phyloP scores from a whole-genome alignment of 2,888 invertebrate genomes.

The Sturmia bella region DNA sequence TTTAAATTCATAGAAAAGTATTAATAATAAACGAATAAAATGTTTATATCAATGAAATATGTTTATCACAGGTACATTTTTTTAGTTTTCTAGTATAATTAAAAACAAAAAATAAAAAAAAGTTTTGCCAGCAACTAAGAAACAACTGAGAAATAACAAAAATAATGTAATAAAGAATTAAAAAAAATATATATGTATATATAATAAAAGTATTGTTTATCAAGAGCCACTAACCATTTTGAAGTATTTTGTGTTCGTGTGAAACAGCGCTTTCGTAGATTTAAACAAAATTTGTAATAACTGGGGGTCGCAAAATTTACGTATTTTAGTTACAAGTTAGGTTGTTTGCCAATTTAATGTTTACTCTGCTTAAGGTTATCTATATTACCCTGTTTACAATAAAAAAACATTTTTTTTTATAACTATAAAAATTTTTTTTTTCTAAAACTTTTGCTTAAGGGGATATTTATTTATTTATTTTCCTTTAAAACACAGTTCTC shows the following conservation, averaged over 20 bases:
- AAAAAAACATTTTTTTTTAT: conserved; percentile 9
- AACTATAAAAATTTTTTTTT: conserved; percentile 18
- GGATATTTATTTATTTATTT: conserved; percentile 1
- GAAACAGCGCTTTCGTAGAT: background rate
- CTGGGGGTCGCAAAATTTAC: conserved; percentile 53
- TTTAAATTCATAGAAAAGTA: conserved; percentile 30
- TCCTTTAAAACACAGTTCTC: conserved; percentile 64
- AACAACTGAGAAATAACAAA: background rate
- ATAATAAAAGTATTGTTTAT: background rate
- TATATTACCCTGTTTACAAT: conserved; percentile 33
- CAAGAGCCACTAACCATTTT: conserved; percentile 68
- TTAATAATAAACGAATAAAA: conserved; percentile 53
- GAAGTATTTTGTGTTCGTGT: conserved; percentile 37
- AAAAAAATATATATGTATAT: conserved; percentile 1
- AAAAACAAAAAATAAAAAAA: conserved; percentile 14
- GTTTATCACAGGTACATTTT: conserved; percentile 82
- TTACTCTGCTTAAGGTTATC: background rate
- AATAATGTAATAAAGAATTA: background rate
- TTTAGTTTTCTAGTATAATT: conserved; percentile 65
- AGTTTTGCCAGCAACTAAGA: background rate
- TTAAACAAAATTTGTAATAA: conserved; percentile 22
- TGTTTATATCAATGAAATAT: conserved; percentile 73
- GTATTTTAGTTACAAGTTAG: conserved; percentile 61
- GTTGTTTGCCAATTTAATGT: background rate
- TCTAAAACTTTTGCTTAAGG: conserved; percentile 17